Base-by-base conservation (phyloP, 2,797 vertebrate species). In the Sebastes glaucus region DNA sequence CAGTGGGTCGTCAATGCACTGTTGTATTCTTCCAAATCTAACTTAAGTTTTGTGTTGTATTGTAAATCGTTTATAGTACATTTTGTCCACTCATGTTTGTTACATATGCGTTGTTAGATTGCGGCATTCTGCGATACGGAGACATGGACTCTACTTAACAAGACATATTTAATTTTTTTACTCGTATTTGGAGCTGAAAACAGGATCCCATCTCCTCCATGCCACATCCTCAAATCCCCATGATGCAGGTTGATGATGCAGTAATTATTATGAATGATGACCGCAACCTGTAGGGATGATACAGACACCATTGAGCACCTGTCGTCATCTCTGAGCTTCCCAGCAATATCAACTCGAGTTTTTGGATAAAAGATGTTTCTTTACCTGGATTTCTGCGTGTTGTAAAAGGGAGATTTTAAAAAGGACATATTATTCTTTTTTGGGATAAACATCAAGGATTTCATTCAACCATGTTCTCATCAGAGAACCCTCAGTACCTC, bases 401-500 rank as follows among this genome's bases (percentile, higher is more conserved):
- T 87, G 66, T 91, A 81, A 76, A 90, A 73, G 52, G 82, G 49
- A 56, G 20, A 52, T 87, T 87, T 82, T 81, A 81, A 23, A 89
- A 90, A 86, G 81, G 81, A 89, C 80, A 72, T 71, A 83, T 78
- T 87, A 59, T 89, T 91, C 28, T 92, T 85, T 53, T 88, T 87
- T 80, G 69, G 33, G 81, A 85, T 84, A 92, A 80, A 67, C 68
- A 72, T 81, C 71, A 89, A 89, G 79, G 75, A 88, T 76, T 82
- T 76, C 56, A 80, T 78, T 85, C 83, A 86, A 82, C 81, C 80
- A 97, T 97, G 96, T 97, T 95, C 89, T 97, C 96, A 68, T 96
- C 96, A 83, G 96, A 97, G 90, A 96, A 94, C 91, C 95, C 96
- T 67, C 96, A 96, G 77, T 96, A 96, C 83, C 94, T 96, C 57